Evolutionary conservation across 1,140 invertebrate species (phyloP).

Genomic region (Drosophila prosaltans): DNA sequence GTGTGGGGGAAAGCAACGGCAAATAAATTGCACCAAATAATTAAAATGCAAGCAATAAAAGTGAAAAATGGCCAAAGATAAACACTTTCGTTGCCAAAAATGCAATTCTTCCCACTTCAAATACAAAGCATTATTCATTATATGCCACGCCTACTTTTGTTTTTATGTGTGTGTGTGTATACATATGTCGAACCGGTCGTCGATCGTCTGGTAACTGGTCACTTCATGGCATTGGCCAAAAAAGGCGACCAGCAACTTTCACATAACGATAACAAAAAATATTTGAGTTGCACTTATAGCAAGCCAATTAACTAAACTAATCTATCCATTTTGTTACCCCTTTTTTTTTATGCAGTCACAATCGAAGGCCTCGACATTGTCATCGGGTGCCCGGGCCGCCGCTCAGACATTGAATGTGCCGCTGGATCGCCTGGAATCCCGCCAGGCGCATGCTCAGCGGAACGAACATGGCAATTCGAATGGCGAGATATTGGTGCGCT

Average conservation of each 20-base stretch:
- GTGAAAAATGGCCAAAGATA: slow-evolving; percentile 41
- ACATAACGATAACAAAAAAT: slow-evolving; percentile 67
- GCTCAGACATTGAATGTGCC: slow-evolving; percentile 82
- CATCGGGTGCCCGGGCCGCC: slow-evolving; percentile 79
- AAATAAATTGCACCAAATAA: slow-evolving; percentile 60
- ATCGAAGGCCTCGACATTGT: slow-evolving; percentile 80
- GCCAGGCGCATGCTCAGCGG: slow-evolving; percentile 72
- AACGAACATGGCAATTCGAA: slow-evolving; percentile 57
- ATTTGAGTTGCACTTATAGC: slow-evolving; percentile 21
- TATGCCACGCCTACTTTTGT: slow-evolving; percentile 21
- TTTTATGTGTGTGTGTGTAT: neutral
- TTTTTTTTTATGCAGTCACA: slow-evolving; percentile 58
- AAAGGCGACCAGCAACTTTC: slow-evolving; percentile 70
- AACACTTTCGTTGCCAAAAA: slow-evolving; percentile 74
- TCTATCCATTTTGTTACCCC: slow-evolving; percentile 22
- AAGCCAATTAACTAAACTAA: slow-evolving; percentile 56
- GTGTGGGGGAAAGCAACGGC: slow-evolving; percentile 50
- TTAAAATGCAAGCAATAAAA: slow-evolving; percentile 56
- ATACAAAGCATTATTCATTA: slow-evolving; percentile 48
- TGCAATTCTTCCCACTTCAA: slow-evolving; percentile 15
- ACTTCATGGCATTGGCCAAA: slow-evolving; percentile 41
- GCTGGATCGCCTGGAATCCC: slow-evolving; percentile 78
- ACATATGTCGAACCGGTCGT: slow-evolving; percentile 18
- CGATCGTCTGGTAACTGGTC: slow-evolving; percentile 33
- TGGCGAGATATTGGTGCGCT: slow-evolving; percentile 15